These are phyloP conservation scores for Heterocephalus glaber DNA, from an alignment of 2,113 vertebrate genomes.

Conservation along the genomic window DNA sequence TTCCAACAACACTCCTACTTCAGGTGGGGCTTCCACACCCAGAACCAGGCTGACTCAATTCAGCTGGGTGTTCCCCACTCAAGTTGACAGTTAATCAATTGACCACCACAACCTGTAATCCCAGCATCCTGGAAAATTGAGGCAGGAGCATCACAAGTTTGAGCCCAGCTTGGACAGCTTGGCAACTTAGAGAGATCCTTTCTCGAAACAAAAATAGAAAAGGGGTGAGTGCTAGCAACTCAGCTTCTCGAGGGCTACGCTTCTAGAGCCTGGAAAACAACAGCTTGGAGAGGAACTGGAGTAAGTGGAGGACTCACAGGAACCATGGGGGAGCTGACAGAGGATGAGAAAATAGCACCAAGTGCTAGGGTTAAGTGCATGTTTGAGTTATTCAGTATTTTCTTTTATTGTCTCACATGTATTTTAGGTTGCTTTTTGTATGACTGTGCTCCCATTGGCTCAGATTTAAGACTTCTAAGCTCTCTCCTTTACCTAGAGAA, in stretches of 20 bases:
- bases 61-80: background rate
- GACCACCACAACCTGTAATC: background rate
- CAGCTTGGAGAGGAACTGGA: background rate
- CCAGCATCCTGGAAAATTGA: background rate
- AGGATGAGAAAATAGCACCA: background rate
- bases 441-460: no score
- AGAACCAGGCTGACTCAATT: background rate
- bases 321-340: background rate
- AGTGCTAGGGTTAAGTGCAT: background rate
- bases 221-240: background rate
- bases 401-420: no score
- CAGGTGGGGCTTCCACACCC: background rate
- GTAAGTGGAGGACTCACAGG: background rate
- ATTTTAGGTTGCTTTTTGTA: no score
- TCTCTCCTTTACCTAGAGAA: no score
- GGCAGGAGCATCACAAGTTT: background rate
- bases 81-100: background rate
- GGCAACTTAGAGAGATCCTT: background rate
- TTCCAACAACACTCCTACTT: background rate
- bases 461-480: no score
- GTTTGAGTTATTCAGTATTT: no score
- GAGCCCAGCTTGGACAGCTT: background rate
- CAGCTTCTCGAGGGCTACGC: background rate
- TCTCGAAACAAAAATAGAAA: background rate
- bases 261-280: background rate